Conservation (phyloP, 1,140 invertebrate genomes). For the Wasmannia auropunctata region DNA sequence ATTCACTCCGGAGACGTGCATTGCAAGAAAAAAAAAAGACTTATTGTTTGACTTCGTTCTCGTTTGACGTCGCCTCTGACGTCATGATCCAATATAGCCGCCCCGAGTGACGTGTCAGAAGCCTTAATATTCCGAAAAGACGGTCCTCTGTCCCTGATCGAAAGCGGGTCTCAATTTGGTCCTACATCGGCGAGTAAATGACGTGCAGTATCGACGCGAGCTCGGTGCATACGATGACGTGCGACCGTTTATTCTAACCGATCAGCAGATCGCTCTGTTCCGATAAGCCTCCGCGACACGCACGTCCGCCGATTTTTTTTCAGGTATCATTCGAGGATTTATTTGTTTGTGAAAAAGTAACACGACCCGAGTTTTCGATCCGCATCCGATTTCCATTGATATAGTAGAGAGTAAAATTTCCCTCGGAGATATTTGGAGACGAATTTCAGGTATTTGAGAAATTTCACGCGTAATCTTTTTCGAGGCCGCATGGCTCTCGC, state of each 20-base stretch:
- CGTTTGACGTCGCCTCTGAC: not conserved
- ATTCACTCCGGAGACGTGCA: not conserved
- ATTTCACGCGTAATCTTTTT: not conserved
- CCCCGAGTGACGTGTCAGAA: not conserved
- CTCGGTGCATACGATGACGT: not conserved
- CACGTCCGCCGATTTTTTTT: not conserved
- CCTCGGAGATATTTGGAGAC: not conserved
- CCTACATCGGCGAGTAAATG: not conserved
- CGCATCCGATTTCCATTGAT: not conserved
- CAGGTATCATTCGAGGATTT: not conserved
- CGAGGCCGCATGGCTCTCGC: not conserved
- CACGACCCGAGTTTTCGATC: not conserved
- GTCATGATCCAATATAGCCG: not conserved
- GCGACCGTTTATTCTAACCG: conserved; percentile 9
- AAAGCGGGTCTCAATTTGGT: conserved; percentile 13
- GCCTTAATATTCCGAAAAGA: conserved; percentile 33
- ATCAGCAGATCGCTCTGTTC: conserved; percentile 20
- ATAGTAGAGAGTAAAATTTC: not conserved
- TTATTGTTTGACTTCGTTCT: not conserved
- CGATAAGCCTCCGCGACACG: not conserved
- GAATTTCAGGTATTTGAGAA: not conserved
- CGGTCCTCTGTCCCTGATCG: not conserved
- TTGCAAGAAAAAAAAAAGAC: not conserved
- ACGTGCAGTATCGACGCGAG: conserved; percentile 1
- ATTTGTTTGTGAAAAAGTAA: not conserved